Evolutionary conservation across 23 tunicate species (phyloP), one percentile per base, ranked within the genome.

Genomic region (Diplosoma virens): DNA sequence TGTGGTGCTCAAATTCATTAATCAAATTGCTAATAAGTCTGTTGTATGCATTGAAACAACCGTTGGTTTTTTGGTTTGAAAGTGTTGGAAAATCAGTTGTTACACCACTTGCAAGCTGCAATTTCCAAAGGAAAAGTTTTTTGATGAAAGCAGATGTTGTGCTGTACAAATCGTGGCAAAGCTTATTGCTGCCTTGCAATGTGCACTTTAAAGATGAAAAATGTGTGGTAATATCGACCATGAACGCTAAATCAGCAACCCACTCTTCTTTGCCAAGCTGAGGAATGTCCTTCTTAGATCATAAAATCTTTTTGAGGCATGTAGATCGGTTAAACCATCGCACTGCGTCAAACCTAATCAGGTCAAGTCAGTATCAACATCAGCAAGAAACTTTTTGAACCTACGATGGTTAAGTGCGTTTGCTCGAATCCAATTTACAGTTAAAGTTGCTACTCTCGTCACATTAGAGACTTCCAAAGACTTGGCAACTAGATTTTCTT

Each of bases 311-410:
- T 80, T 80, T 71, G 85, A 71, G 48, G 52, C 85, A 71, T 71
- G 85, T 21, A 80, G 67, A 67, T 81, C 79, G 85, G 85, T 79
- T 80, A 70, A 80, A 47, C 85, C 79, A 80, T 80, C 85, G 66
- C 25, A 70, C 78, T 24, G 85, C 79, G 16, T 78, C 52, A 35
- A 80, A 80, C 85, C 70, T 70, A 67, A 70, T 48, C 47, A 71
- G 55, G 78, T 71, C 85, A 80, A 70, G 58, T 50, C 85, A 69
- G 85, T 79, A 33, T 80, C 85, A 80, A 47, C 31, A 80, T 80
- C 85, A 30, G 85, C 79, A 25, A 80, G 77, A 68, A 35, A 68
- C n/a, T 22, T 72, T 48, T 72, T 72, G 54, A 71, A 80, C 67
- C 29, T 80, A 3, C 68, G 67, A 58, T 32, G 32, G 24, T 80